Evolutionary conservation across 2,888 invertebrate species (phyloP), one percentile per base, ranked within the genome.

Genomic region (Harpagoxenus sublaevis): DNA sequence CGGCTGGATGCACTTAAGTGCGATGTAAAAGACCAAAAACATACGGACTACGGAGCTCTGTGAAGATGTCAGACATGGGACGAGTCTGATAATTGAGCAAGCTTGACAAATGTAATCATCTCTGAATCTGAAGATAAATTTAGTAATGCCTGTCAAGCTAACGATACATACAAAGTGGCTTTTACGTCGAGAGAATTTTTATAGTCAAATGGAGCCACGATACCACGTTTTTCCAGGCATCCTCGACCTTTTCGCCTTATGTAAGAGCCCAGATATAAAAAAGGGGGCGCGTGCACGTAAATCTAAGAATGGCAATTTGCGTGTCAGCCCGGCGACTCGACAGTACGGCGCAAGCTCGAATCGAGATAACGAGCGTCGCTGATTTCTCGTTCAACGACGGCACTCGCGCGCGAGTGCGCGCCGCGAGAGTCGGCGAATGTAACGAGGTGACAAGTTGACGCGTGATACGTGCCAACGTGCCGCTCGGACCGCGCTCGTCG

Each of bases 401-500:
- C 42, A 65, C 60, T 60, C 57, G 28, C 31, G 60, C 39, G 39
- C 53, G 60, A 42, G 23, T 10, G 51, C 39, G 5, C 12, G 45
- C 45, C 48, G 51, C 4, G 57, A 31, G 31, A 57, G 18, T 45
- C 45, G 9, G 42, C 55, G 57, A 60, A 51, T 51, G 60, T 57
- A 73, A 74, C 51, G 77, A 66, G 90, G 90, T 90, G 90, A 89
- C 90, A 89, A 86, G 83, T 88, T 90, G 91, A 90, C 90, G 86
- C 89, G 90, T 89, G 90, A 90, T 86, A 89, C 84, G 79, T 87
- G 91, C 71, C 84, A 84, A 77, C 74, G 62, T 42, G 73, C 63
- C 83, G 62, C 23, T 71, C 84, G 86, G 70, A 62, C 62, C 57
- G 12, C 53, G 35, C 35, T 70, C 74, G 55, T 65, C 62, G 35